phyloP scores from a whole-genome alignment of 2,888 invertebrate genomes.

The Tridacna gigas region DNA sequence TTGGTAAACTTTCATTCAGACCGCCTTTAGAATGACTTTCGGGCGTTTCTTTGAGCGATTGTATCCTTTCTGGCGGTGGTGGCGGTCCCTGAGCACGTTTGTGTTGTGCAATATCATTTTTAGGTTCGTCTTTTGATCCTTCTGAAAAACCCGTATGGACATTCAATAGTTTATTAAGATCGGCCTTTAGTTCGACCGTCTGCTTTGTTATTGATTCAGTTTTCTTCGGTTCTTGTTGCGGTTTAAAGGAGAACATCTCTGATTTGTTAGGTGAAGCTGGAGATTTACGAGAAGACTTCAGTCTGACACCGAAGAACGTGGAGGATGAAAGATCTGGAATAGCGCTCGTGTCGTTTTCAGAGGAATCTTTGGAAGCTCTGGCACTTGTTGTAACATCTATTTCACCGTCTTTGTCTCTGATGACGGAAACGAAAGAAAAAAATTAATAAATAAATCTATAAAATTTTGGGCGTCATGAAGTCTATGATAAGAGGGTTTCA shows the following conservation, averaged over 20 bases:
- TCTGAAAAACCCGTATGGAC: neutral
- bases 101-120: neutral
- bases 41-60: neutral
- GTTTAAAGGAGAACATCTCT: too few relatives aligned
- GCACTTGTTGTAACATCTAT: neutral
- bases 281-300: constrained; percentile 5
- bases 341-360: neutral
- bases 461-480: neutral
- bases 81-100: neutral
- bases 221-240: neutral
- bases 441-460: neutral
- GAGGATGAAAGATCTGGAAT: neutral
- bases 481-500: neutral
- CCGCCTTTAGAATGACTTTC: neutral
- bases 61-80: neutral
- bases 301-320: constrained; percentile 1
- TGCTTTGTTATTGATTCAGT: neutral
- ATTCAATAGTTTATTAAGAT: neutral
- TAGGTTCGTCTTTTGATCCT: neutral
- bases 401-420: neutral
- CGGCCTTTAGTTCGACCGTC: neutral
- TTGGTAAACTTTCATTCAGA: neutral
- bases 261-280: neutral
- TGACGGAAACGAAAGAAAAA: neutral
- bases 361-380: neutral